These are phyloP conservation scores for Metellina segmentata DNA, from an alignment of 2,888 invertebrate genomes.

Conservation along the genomic window DNA sequence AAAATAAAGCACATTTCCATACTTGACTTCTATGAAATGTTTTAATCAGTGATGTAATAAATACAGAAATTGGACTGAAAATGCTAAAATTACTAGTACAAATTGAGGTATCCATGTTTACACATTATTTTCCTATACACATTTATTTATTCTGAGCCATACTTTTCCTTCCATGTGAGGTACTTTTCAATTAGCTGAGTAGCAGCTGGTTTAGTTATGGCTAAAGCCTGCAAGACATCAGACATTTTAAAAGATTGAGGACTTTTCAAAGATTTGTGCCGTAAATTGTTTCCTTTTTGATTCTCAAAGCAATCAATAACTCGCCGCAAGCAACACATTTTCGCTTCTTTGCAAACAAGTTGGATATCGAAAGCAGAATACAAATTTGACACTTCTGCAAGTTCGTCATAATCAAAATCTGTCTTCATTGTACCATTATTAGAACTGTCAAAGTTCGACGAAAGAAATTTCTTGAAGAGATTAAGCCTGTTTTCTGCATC, in stretches of 20 bases:
- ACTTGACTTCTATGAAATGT: no score
- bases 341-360: conserved; percentile 92
- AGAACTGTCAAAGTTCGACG: conserved; percentile 80
- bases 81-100: no score
- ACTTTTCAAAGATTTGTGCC: neutral
- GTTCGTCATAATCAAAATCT: conserved; percentile 82
- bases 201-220: conserved; percentile 58
- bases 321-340: conserved; percentile 89
- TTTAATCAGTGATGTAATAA: no score
- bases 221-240: conserved; percentile 58
- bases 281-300: conserved; percentile 79
- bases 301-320: conserved; percentile 83
- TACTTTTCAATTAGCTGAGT: conserved; percentile 46
- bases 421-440: conserved; percentile 81
- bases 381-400: conserved; percentile 85
- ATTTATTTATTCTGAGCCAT: conserved; percentile 60
- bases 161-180: conserved; percentile 59
- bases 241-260: conserved; percentile 37
- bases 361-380: conserved; percentile 95
- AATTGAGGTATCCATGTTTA: no score
- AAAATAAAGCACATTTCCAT: no score
- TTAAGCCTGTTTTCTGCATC: conserved; percentile 85
- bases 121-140: no score
- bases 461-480: conserved; percentile 85
- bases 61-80: no score